Evolutionary conservation across 2,797 vertebrate species (phyloP).

Genomic region (Lophura swinhoii): DNA sequence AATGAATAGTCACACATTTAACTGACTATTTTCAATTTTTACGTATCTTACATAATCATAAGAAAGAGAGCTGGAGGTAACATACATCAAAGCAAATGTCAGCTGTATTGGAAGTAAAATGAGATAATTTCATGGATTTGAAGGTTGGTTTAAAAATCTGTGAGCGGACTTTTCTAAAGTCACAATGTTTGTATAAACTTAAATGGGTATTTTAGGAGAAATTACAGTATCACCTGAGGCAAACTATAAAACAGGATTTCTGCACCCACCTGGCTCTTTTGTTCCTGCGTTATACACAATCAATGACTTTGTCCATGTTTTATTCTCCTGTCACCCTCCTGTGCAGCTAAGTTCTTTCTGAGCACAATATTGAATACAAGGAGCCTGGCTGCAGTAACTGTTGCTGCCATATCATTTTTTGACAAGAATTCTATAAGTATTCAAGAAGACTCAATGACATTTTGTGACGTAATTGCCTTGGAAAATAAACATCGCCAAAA

Average conservation of each 20-base stretch:
- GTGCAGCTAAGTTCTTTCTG: background rate
- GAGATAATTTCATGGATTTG: background rate
- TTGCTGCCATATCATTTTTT: background rate
- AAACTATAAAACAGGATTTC: background rate
- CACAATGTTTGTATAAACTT: background rate
- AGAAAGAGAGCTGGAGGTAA: background rate
- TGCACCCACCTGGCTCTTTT: background rate
- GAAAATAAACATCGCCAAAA: background rate
- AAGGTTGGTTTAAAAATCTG: background rate
- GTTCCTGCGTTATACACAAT: background rate
- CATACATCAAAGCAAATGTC: background rate
- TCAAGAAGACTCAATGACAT: background rate
- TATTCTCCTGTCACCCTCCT: background rate
- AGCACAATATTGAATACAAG: background rate
- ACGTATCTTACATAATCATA: background rate
- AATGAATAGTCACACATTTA: constrained; percentile 17
- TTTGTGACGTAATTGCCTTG: background rate
- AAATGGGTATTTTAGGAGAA: background rate
- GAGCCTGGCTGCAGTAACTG: background rate
- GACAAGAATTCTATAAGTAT: background rate
- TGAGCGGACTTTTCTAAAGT: background rate
- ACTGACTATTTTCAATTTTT: background rate
- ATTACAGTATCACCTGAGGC: background rate
- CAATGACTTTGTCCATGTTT: background rate
- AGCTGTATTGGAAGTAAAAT: background rate